These are phyloP conservation scores for Campylomormyrus tamandua DNA, from an alignment of 2,113 vertebrate genomes.

Conservation along the genomic window DNA sequence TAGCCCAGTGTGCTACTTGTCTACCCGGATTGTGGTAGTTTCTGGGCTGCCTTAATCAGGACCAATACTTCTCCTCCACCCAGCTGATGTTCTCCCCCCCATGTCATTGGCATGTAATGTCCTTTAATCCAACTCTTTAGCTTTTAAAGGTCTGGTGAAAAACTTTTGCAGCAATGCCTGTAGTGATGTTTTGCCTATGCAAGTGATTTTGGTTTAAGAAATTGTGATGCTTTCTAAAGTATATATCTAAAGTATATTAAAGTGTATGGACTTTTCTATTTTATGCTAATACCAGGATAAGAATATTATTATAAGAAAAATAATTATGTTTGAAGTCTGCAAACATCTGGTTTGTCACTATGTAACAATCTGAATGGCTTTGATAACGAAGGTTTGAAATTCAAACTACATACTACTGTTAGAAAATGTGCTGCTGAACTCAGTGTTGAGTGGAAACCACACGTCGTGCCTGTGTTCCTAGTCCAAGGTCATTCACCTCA, in stretches of 20 bases:
- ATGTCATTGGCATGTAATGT: background rate
- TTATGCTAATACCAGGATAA: background rate
- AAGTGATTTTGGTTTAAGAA: background rate
- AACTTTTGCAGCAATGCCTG: background rate
- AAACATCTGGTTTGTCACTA: background rate
- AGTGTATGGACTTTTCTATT: background rate
- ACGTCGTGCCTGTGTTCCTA: background rate
- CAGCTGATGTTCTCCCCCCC: slow-evolving; percentile 60
- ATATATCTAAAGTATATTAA: background rate
- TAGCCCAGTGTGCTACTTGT: background rate
- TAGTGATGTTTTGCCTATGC: background rate
- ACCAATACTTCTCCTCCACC: slow-evolving; percentile 11
- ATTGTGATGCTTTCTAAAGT: background rate
- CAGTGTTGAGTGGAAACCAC: background rate
- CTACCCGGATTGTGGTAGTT: background rate
- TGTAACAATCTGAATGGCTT: background rate
- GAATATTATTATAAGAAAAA: background rate
- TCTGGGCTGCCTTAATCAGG: slow-evolving; percentile 22
- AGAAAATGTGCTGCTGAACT: background rate
- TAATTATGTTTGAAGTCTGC: background rate
- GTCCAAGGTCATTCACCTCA: background rate
- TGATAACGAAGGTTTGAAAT: background rate
- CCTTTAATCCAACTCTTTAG: background rate
- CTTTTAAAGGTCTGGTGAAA: background rate
- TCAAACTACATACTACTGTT: background rate